Percentiles rank a stretch among this genome's conserved stretches.
These are phyloP conservation scores for Phengaris arion DNA, from an alignment of 2,888 invertebrate genomes.

Conservation along the genomic window DNA sequence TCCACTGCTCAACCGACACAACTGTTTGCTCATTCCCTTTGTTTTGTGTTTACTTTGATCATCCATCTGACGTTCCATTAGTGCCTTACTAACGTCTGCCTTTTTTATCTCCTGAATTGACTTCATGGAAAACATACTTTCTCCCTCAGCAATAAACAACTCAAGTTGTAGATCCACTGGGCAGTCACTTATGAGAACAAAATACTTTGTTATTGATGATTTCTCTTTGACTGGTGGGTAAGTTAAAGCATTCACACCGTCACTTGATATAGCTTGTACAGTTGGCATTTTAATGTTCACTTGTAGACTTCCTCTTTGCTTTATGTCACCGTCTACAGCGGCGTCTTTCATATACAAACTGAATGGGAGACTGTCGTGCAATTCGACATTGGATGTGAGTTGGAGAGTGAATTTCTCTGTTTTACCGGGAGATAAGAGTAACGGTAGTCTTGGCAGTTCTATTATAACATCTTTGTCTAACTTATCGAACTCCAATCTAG, in stretches of 20 bases:
- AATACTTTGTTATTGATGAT: slow-evolving; percentile 50
- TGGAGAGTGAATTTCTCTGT: slow-evolving; percentile 56
- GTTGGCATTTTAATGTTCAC: slow-evolving; percentile 61
- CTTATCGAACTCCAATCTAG: slow-evolving; percentile 56
- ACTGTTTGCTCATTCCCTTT: slow-evolving; percentile 56
- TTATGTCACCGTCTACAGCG: slow-evolving; percentile 54
- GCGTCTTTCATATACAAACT: slow-evolving; percentile 60
- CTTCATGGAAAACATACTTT: slow-evolving; percentile 58
- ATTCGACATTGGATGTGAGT: slow-evolving; percentile 59
- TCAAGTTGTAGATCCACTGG: slow-evolving; percentile 61
- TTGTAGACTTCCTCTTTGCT: slow-evolving; percentile 53
- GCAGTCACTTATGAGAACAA: slow-evolving; percentile 66
- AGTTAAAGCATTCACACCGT: slow-evolving; percentile 59
- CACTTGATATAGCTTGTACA: slow-evolving; percentile 64
- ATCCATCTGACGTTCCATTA: slow-evolving; percentile 56
- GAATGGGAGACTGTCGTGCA: slow-evolving; percentile 51
- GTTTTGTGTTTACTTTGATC: slow-evolving; percentile 48
- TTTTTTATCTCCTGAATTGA: slow-evolving; percentile 66
- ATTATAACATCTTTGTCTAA: slow-evolving; percentile 53
- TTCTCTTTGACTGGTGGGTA: slow-evolving; percentile 60
- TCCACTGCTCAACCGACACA: slow-evolving; percentile 62
- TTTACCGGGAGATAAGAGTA: slow-evolving; percentile 62
- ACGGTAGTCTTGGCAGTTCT: slow-evolving; percentile 62
- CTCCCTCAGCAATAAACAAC: slow-evolving; percentile 55
- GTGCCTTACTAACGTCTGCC: slow-evolving; percentile 59